Evolutionary conservation across 2,888 invertebrate genomes (phyloP).

Genomic region (Apomyelois bistriatella): DNA sequence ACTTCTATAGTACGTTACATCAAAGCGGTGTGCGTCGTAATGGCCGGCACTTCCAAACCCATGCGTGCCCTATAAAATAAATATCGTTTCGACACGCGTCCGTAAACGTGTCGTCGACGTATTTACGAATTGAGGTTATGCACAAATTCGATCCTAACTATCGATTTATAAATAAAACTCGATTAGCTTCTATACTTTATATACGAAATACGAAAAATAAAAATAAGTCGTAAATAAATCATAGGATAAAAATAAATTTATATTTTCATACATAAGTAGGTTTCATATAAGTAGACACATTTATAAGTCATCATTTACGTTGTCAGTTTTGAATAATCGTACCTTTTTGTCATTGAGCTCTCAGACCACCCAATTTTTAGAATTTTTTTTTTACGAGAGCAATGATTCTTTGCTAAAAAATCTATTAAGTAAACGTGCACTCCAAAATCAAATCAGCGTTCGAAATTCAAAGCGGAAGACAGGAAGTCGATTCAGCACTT

Average conservation of each 20-base stretch:
- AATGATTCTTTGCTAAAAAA: neutral
- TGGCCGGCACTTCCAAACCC: slow-evolving; percentile 29
- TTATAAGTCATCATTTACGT: too few relatives aligned
- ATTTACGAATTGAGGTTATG: slow-evolving; percentile 6
- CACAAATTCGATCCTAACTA: neutral
- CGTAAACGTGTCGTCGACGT: slow-evolving; percentile 33
- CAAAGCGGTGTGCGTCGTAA: neutral
- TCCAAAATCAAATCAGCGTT: slow-evolving; percentile 6
- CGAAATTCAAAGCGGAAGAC: slow-evolving; percentile 5
- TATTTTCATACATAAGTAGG: too few relatives aligned
- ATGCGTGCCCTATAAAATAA: slow-evolving; percentile 26
- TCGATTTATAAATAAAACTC: slow-evolving; percentile 3
- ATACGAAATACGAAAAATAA: too few relatives aligned
- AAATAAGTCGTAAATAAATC: too few relatives aligned
- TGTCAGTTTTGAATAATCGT: too few relatives aligned
- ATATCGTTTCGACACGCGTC: slow-evolving; percentile 29
- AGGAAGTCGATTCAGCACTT: slow-evolving; percentile 10
- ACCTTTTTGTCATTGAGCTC: too few relatives aligned
- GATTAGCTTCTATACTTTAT: too few relatives aligned
- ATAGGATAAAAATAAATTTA: too few relatives aligned
- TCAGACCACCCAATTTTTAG: too few relatives aligned
- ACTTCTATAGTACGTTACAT: neutral
- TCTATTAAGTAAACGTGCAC: neutral
- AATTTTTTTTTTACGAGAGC: too few relatives aligned
- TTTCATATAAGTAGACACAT: too few relatives aligned